These are phyloP conservation scores for Phocoena sinus DNA, from an alignment of 2,113 vertebrate species.

Conservation along the genomic window DNA sequence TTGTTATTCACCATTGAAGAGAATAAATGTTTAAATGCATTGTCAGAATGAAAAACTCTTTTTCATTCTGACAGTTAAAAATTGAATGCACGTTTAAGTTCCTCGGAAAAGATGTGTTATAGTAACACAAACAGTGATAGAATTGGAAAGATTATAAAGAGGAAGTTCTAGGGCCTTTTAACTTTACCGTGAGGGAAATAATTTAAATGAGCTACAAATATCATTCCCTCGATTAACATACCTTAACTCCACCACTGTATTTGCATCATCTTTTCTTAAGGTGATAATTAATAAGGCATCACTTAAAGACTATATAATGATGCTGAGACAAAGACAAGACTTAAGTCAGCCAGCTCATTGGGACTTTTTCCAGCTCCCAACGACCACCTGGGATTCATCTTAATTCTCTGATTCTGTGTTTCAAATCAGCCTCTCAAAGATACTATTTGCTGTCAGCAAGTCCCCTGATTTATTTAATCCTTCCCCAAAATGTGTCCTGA, in stretches of 20 bases:
- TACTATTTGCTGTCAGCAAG: conserved; percentile 65
- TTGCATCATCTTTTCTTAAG: neutral
- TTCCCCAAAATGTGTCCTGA: conserved; percentile 53
- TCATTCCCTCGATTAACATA: neutral
- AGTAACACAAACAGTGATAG: neutral
- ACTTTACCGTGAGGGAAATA: neutral
- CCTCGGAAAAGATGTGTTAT: neutral
- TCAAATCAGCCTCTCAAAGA: conserved; percentile 66
- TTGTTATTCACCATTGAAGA: neutral
- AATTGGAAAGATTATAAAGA: neutral
- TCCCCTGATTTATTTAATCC: conserved; percentile 66
- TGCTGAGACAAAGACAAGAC: neutral
- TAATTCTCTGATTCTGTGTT: conserved; percentile 58
- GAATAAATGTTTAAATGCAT: neutral
- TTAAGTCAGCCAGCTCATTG: neutral
- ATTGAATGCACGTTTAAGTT: neutral
- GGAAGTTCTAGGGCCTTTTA: neutral
- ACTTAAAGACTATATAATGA: neutral
- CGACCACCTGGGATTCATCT: conserved; percentile 66
- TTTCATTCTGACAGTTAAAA: conserved; percentile 7
- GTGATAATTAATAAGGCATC: conserved; percentile 1
- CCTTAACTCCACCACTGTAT: neutral
- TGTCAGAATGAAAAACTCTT: neutral
- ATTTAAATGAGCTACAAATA: conserved; percentile 1
- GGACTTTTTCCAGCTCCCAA: conserved; percentile 25